Base-by-base conservation (phyloP, 2,888 invertebrate species). In the Epinotia brunnichana region DNA sequence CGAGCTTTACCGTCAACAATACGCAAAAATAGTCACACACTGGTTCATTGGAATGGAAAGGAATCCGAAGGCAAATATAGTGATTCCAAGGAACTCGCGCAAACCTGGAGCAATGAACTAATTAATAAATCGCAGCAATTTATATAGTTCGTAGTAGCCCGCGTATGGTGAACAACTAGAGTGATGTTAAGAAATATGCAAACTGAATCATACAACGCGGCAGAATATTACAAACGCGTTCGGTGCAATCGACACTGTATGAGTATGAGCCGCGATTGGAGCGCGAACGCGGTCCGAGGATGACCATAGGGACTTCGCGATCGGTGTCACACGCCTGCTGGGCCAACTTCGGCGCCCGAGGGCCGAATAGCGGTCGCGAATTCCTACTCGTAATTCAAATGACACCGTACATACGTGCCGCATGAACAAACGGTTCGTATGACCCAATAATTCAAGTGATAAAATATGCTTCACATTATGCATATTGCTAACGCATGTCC, bases 361-460 rank as follows among this genome's bases (percentile, higher is more conserved):
- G 90, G 87, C 90, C 90, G 86, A 88, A 88, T 93, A 93, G 93
- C 93, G 93, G 93, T 90, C 89, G 88, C 91, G 80, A 90, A 93
- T 92, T 91, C 93, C 92, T 88, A 84, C 90, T 91, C 92, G 92
- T 92, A 92, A 91, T 91, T 90, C 89, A 87, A 89, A 89, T 88
- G 82, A 87, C 86, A 76, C 70, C 73, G 56, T 79, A 79, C 82
- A 86, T 91, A 92, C 92, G 91, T 92, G 92, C 82, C 79, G 85
- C 80, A 83, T 81, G 80, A 83, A 87, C 90, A 85, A 91, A 91
- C 90, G 87, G 90, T 87, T 85, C 86, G 81, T 81, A 75, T 85
- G 92, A 90, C 92, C 92, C 85, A 90, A 90, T 92, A 91, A 90
- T 85, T 85, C 76, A 77, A 79, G 81, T 81, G 81, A 83, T 83